A percentile compares a stretch with the other conserved stretches of the same genome.
Evolutionary conservation across 2,797 vertebrate species (phyloP).

Genomic region (Spea hammondii): DNA sequence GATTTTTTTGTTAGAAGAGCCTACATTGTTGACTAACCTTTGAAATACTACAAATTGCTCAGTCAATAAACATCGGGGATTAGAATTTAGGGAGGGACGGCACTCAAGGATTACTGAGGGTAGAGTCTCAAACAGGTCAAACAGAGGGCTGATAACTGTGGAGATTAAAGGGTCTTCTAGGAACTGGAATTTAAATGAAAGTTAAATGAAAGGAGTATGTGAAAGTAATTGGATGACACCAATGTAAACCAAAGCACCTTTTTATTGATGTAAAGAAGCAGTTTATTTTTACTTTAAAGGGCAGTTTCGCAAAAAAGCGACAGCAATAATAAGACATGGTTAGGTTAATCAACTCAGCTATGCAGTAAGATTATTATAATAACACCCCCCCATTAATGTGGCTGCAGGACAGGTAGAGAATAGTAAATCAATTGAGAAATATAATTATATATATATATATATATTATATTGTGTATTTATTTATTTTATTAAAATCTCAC

Average conservation of each 20-base stretch:
- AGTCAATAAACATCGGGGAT: slow-evolving; percentile 58
- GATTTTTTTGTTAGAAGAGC: slow-evolving; percentile 13
- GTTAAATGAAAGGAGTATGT: slow-evolving; percentile 18
- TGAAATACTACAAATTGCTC: slow-evolving; percentile 55
- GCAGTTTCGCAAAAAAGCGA: too few relatives aligned
- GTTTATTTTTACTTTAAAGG: too few relatives aligned
- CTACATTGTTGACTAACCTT: slow-evolving; percentile 36
- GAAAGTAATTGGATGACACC: slow-evolving; percentile 19
- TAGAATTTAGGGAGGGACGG: slow-evolving; percentile 47
- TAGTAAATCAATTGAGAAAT: too few relatives aligned
- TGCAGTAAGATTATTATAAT: too few relatives aligned
- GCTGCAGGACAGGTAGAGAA: too few relatives aligned
- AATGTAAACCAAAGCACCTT: neutral
- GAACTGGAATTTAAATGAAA: slow-evolving; percentile 45
- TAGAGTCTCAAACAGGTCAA: slow-evolving; percentile 52
- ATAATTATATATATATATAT: too few relatives aligned
- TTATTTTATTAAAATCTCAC: too few relatives aligned
- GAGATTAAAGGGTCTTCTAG: slow-evolving; percentile 45
- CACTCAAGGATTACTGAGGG: slow-evolving; percentile 26
- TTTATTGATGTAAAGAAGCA: neutral
- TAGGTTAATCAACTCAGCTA: too few relatives aligned
- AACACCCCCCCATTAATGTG: too few relatives aligned
- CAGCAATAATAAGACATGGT: too few relatives aligned
- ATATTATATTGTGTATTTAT: too few relatives aligned
- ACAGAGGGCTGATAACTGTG: slow-evolving; percentile 51